Percentiles rank a stretch among this genome's conserved stretches.
These are phyloP conservation scores for Myotis vivesi DNA, from an alignment of 2,797 vertebrate genomes.

Conservation along the genomic window DNA sequence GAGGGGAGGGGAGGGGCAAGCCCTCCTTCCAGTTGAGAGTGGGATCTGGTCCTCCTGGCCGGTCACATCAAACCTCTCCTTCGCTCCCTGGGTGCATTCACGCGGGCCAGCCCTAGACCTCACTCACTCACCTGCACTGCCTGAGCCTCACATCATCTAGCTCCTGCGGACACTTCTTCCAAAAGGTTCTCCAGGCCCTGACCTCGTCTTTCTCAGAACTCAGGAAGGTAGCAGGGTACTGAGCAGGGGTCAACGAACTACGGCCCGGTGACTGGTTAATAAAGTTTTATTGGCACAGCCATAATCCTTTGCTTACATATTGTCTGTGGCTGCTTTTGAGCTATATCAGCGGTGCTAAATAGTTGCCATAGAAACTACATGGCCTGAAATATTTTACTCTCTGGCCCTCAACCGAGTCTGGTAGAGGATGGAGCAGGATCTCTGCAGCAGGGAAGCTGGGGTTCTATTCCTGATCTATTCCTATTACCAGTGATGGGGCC, in stretches of 20 bases:
- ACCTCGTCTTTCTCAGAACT: neutral
- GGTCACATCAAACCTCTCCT: neutral
- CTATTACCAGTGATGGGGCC: neutral
- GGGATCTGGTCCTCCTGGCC: neutral
- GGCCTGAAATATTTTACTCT: neutral
- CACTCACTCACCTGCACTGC: fast-evolving
- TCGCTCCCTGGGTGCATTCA: neutral
- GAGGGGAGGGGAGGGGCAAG: fast-evolving
- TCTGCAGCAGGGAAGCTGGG: neutral
- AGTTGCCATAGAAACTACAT: fast-evolving
- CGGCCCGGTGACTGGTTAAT: neutral
- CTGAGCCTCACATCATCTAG: neutral
- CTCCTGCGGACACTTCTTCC: neutral
- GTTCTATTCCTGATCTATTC: neutral
- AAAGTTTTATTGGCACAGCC: neutral
- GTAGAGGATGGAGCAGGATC: neutral
- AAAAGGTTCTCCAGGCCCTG: neutral
- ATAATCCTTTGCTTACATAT: neutral
- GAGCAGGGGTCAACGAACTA: neutral
- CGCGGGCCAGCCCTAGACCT: neutral
- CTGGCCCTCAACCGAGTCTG: neutral
- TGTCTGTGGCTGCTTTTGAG: neutral
- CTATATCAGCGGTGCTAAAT: fast-evolving
- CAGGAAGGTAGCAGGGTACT: neutral
- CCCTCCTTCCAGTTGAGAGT: neutral